Base-by-base conservation (phyloP, 2,888 invertebrate genomes). In the Elysia crispata region DNA sequence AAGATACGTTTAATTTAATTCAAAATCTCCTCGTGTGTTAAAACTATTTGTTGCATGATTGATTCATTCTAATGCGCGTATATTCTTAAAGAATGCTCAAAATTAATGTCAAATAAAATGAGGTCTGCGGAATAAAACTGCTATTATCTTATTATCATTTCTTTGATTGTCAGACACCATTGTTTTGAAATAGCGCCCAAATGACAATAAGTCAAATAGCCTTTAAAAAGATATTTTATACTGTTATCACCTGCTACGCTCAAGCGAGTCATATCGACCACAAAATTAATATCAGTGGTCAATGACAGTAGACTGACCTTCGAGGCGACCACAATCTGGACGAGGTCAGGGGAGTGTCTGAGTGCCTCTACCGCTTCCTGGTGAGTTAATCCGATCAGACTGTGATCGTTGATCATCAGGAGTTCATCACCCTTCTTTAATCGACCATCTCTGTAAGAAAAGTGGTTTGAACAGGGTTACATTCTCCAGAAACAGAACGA, bases 361-460 rank as follows among this genome's bases (percentile, higher is more conserved):
- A 90, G 81, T 28, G 87, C 85, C 28, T 88, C 88, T 1, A 89
- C 90, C n/a, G 89, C 90, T 76, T 90, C 90, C 31, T 85, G 85
- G 72, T 89, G 89, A 31, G 87, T 85, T 73, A 89, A 80, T 11
- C 89, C 89, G 25, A 88, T 87, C 79, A 90, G 80, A 82, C 88
- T 88, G 91, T 94, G 94, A 66, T 97, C 97, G 91, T 98, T 98
- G 86, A 98, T 97, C 86, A 96, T 96, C 86, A 96, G 93, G 84
- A 98, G 95, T 91, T 96, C 95, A 90, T 97, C 97, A 23, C 97
- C 97, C 89, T 96, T 95, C 91, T 96, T 95, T 72, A 98, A 94
- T 76, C 95, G 94, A 8, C 97, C 97, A 85, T 90, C 89, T 78
- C 90, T 90, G 86, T n/a, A 66, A 28, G 23, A 66, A 66, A 66